Base-by-base conservation (phyloP, 2,797 vertebrate genomes). In the Buceros bicornis region DNA sequence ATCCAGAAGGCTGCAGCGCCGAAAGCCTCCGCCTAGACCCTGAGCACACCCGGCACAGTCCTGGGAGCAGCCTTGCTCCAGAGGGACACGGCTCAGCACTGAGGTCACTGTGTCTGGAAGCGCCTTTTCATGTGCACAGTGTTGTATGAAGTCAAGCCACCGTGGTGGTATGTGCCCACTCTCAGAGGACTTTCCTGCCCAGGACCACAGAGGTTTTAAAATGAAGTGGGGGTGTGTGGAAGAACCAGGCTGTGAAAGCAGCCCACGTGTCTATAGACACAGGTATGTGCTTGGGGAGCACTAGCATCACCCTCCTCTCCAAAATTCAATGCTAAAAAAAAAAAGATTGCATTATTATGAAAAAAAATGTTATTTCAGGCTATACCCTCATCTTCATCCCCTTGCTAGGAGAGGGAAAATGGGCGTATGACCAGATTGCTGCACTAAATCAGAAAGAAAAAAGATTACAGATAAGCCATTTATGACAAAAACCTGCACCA, bases 381-480 rank as follows among this genome's bases (percentile, higher is more conserved):
- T 58, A 22, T 3, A 25, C 7, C 29, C 16, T 51, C 47, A 26
- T n/a, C 45, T 82, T 76, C 66, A 56, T 16, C 10, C 43, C 29
- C 60, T 57, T 24, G 50, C 51, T 57, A 33, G 15, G 19, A 87
- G 43, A 66, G 31, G 18, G 35, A 79, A 87, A 87, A 71, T 0
- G 9, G 22, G 58, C 24, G 2, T 33, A n/a, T 28, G 42, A 77
- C n/a, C 50, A 77, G 51, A 78, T 37, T 78, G 70, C 47, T 72
- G 61, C 50, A 70, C 37, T 78, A 86, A 83, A 88, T 20, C 53
- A 87, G 76, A 77, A 53, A 40, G 60, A 70, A 79, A 89, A 92
- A 74, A 88, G 90, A 88, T 93, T 95, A 93, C 62, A 48, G 57
- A 69, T 95, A 95, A 95, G 79, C 89, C 90, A 83, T 94, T 96